A percentile compares a stretch with the other conserved stretches of the same genome.
phyloP scores from a whole-genome alignment of 1,140 invertebrate genomes.

The Cydia pomonella region DNA sequence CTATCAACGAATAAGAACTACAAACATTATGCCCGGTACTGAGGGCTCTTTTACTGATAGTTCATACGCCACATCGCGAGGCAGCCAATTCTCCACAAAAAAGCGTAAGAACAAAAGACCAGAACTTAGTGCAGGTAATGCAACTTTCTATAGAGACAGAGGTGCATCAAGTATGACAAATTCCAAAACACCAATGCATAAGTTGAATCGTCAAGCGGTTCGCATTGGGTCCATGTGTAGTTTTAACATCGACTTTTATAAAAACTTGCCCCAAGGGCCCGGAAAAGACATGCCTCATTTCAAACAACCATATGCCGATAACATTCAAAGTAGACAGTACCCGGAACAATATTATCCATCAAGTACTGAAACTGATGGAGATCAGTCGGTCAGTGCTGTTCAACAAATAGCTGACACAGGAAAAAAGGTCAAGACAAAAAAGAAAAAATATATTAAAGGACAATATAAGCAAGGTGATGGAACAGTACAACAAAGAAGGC shows the following conservation, averaged over 20 bases:
- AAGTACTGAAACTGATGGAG: neutral
- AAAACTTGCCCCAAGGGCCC: neutral
- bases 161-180: neutral
- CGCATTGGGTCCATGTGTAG: neutral
- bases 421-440: too few relatives aligned
- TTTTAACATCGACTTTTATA: constrained; percentile 2
- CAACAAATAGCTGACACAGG: neutral
- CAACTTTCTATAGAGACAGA: neutral
- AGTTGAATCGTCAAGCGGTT: neutral
- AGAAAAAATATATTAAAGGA: too few relatives aligned
- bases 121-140: neutral
- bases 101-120: neutral
- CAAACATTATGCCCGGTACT: neutral
- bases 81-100: neutral
- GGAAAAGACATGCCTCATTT: neutral
- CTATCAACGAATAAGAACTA: neutral
- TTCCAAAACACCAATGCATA: neutral
- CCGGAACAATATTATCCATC: neutral
- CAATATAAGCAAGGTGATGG: too few relatives aligned
- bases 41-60: neutral
- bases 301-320: neutral
- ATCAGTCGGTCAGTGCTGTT: neutral
- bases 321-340: neutral
- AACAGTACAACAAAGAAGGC: too few relatives aligned
- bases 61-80: neutral